Base-by-base conservation (phyloP, 2,797 vertebrate species). In the Mormyrops attenuatus region DNA sequence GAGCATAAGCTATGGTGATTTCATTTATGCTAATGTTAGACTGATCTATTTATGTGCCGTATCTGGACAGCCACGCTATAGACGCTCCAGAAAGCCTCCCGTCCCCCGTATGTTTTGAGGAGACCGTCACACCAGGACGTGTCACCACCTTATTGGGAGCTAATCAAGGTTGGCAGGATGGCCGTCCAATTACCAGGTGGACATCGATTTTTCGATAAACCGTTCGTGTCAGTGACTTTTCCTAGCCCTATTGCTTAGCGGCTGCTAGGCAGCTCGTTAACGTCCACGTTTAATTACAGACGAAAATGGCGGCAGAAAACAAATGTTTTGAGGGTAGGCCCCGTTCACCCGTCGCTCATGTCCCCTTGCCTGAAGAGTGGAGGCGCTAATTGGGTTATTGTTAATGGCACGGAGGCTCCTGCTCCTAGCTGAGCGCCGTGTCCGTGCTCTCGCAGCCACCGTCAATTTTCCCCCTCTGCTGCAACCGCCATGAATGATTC, bases 201-300 rank as follows among this genome's bases (percentile, higher is more conserved):
- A 11, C 85, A 87, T 60, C 53, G 85, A 87, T 52, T 87, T 41
- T 87, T 55, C 85, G 30, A 57, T 57, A 87, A 87, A 87, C 26
- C 7, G 53, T 15, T 44, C 5, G 52, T 87, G 85, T 87, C 53
- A 57, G 85, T 41, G 26, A 38, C 85, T 87, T 86, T 6, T n/a
- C 73, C 85, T 38, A 53, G 17, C 11, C 34, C 30, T 11, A 11
- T n/a, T 44, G 85, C 53, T 38, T 57, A 38, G 85, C 15, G 17
- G 34, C 34, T 41, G 20, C 20, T 7, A 17, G 26, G 50, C 17
- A 13, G 34, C 52, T 44, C 85, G 38, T 60, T 87, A 87, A 53
- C 22, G 49, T 87, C 52, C 26, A 15, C 20, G 85, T 60, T 87
- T 60, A 87, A 87, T 87, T 87, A 41, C 53, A 41, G 52, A 60